phyloP scores from a whole-genome alignment of 1,140 invertebrate genomes.

The Oryzaephilus surinamensis region DNA sequence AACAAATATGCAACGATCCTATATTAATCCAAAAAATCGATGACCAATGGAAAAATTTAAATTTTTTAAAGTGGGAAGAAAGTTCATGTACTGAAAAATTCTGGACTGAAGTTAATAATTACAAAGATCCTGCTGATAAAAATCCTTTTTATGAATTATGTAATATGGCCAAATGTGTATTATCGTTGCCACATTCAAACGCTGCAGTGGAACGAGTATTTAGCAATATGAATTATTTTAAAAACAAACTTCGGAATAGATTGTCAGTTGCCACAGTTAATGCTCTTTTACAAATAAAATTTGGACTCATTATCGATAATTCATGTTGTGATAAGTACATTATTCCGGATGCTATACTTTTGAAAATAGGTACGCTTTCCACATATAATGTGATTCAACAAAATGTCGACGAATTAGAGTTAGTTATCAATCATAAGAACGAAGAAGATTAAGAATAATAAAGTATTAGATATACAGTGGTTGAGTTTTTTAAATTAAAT shows the following conservation, averaged over 20 bases:
- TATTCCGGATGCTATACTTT: not conserved
- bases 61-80: slow-evolving; percentile 10
- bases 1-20: too few species aligned
- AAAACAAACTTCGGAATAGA: slow-evolving; percentile 12
- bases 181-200: slow-evolving; percentile 29
- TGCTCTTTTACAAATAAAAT: slow-evolving; percentile 6
- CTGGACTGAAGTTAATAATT: slow-evolving; percentile 26
- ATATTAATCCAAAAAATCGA: too few species aligned
- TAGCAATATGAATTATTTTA: slow-evolving; percentile 13
- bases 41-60: slow-evolving; percentile 2
- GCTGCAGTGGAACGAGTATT: slow-evolving; percentile 18
- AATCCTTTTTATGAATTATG: slow-evolving; percentile 26
- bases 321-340: not conserved
- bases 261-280: slow-evolving; percentile 4
- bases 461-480: too few species aligned
- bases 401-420: too few species aligned
- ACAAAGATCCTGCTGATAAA: slow-evolving; percentile 24
- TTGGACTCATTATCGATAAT: not conserved
- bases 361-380: too few species aligned
- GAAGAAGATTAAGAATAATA: too few species aligned
- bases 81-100: slow-evolving; percentile 18
- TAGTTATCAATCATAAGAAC: too few species aligned
- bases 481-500: too few species aligned
- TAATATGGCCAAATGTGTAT: slow-evolving; percentile 19
- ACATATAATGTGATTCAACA: too few species aligned